Conservation (phyloP, 1,140 invertebrate genomes). For the Solenopsis fugax region DNA sequence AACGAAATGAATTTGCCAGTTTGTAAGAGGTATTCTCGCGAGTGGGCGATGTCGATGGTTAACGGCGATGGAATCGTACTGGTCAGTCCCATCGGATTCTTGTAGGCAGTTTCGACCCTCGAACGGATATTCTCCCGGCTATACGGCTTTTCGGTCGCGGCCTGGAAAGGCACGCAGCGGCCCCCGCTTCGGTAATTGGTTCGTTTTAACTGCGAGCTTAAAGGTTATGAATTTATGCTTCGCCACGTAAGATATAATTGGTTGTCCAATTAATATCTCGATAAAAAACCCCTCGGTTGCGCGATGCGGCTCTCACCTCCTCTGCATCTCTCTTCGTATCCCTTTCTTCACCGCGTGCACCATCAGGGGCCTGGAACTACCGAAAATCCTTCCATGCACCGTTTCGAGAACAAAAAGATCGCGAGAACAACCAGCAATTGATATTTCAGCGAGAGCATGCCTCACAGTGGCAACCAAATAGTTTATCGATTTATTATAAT, state of each 20-base stretch:
- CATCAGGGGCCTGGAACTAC: conserved; percentile 75
- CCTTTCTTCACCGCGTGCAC: conserved; percentile 48
- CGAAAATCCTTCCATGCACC: conserved; percentile 55
- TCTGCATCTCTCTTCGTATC: background rate
- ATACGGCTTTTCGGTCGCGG: conserved; percentile 24
- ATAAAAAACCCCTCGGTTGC: conserved; percentile 72
- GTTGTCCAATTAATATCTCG: conserved; percentile 82
- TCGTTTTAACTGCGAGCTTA: conserved; percentile 78
- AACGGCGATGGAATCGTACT: conserved; percentile 30
- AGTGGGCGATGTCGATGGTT: conserved; percentile 34
- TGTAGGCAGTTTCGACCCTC: conserved; percentile 35
- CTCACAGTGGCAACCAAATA: background rate
- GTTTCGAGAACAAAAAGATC: conserved; percentile 37
- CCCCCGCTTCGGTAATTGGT: conserved; percentile 76
- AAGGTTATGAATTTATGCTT: conserved; percentile 83
- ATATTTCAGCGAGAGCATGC: conserved; percentile 71
- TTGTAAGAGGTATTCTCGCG: conserved; percentile 12
- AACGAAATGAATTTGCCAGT: conserved; percentile 44
- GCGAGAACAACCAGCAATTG: conserved; percentile 68
- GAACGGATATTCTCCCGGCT: conserved; percentile 22
- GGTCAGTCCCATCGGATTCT: conserved; percentile 31
- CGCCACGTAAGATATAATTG: conserved; percentile 83
- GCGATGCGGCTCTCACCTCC: conserved; percentile 11
- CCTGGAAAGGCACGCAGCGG: conserved; percentile 37
- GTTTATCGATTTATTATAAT: background rate